These are phyloP conservation scores for Turnix velox DNA, from an alignment of 2,113 vertebrate genomes.

Conservation along the genomic window DNA sequence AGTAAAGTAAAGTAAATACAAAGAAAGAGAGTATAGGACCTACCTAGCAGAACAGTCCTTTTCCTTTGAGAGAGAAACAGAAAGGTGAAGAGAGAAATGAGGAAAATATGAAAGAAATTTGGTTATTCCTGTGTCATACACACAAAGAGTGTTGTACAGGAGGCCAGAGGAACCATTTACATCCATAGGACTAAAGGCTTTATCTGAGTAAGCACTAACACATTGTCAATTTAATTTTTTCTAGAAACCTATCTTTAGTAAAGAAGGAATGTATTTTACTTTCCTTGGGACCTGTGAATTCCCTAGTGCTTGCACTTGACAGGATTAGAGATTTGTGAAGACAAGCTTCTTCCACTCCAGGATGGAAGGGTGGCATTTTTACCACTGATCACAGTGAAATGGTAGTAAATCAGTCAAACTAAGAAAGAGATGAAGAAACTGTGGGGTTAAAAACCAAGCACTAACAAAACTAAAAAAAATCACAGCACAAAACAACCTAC, in stretches of 20 bases:
- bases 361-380: neutral
- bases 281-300: neutral
- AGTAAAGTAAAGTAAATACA: too few species aligned
- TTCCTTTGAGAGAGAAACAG: neutral
- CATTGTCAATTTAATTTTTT: neutral
- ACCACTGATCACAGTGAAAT: neutral
- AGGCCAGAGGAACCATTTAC: neutral
- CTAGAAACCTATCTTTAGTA: neutral
- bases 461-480: neutral
- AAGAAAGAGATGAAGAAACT: neutral
- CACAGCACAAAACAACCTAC: neutral
- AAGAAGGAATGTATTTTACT: neutral
- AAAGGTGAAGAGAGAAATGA: neutral
- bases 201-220: neutral
- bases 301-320: neutral
- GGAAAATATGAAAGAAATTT: neutral
- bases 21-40: neutral
- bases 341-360: neutral
- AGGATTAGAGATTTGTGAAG: neutral
- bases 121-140: neutral
- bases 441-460: neutral
- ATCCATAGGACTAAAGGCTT: neutral
- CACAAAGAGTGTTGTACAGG: neutral
- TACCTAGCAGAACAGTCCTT: neutral
- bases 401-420: neutral